Conservation (phyloP, 2,888 invertebrate species). For the Eupithecia abbreviata region DNA sequence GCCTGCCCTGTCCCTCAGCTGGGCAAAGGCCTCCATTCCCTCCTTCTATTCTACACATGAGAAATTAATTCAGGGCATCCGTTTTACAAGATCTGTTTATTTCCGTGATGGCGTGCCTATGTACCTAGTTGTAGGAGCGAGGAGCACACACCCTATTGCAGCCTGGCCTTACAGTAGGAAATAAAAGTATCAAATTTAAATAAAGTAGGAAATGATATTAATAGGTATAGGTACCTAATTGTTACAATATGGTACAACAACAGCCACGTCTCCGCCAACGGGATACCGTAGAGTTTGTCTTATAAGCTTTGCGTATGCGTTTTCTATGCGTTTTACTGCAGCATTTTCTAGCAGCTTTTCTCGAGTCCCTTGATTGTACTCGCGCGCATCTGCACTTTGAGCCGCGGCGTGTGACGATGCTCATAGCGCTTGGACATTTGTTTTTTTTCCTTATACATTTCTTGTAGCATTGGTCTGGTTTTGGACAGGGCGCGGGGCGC, state of each 20-base stretch:
- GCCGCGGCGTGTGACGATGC: conserved; percentile 60
- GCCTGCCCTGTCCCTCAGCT: too few relatives aligned
- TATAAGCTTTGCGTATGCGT: conserved; percentile 60
- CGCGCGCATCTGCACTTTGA: conserved; percentile 63
- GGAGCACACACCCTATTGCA: too few relatives aligned
- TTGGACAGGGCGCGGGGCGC: conserved; percentile 66
- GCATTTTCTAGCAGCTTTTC: conserved; percentile 49
- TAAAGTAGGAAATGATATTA: neutral
- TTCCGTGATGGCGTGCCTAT: too few relatives aligned
- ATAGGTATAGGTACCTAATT: neutral
- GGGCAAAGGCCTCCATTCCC: too few relatives aligned
- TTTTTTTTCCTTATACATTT: conserved; percentile 60
- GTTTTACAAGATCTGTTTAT: too few relatives aligned
- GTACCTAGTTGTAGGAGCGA: too few relatives aligned
- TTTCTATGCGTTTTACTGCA: conserved; percentile 51
- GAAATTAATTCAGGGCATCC: too few relatives aligned
- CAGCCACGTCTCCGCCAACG: conserved; percentile 48
- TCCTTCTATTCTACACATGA: too few relatives aligned
- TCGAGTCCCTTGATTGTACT: conserved; percentile 60
- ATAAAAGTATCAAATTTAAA: neutral
- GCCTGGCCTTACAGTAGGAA: neutral
- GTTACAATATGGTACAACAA: conserved; percentile 64
- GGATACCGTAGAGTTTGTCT: conserved; percentile 57
- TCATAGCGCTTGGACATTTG: conserved; percentile 72
- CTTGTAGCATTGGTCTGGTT: conserved; percentile 70